Evolutionary conservation across 2,888 invertebrate genomes (phyloP).

Genomic region (Bimastos eiseni): DNA sequence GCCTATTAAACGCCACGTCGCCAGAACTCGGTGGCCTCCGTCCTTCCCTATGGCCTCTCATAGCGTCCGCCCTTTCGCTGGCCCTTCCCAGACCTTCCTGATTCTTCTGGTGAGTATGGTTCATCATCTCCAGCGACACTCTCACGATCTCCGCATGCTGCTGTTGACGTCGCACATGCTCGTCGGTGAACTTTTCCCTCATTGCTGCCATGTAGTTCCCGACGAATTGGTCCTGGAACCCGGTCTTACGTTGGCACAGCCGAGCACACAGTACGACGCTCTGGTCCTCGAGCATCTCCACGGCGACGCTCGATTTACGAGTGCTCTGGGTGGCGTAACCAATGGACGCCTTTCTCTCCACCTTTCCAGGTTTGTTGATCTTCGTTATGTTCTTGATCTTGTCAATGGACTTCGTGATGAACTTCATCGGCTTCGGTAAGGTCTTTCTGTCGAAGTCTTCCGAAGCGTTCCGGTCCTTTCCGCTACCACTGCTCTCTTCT

Average conservation of each 20-base stretch:
- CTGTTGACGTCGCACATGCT: slow-evolving; percentile 48
- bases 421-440: neutral
- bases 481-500: slow-evolving; percentile 26
- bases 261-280: slow-evolving; percentile 71
- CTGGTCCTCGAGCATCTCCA: slow-evolving; percentile 18
- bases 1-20: neutral
- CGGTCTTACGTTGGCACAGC: slow-evolving; percentile 70
- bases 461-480: neutral
- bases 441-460: neutral
- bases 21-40: too few species aligned
- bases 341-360: neutral
- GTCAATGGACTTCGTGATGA: slow-evolving; percentile 16
- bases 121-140: slow-evolving; percentile 27
- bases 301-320: slow-evolving; percentile 43
- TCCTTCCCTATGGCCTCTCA: neutral
- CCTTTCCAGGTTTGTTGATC: neutral
- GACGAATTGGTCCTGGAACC: slow-evolving; percentile 78
- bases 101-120: neutral
- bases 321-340: slow-evolving; percentile 53
- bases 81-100: slow-evolving; percentile 44
- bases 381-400: slow-evolving; percentile 20
- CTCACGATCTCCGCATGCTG: slow-evolving; percentile 52
- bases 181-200: slow-evolving; percentile 62
- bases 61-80: slow-evolving; percentile 64
- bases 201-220: slow-evolving; percentile 78